phyloP scores from a whole-genome alignment of 2,888 invertebrate species.

The Noctua comes region DNA sequence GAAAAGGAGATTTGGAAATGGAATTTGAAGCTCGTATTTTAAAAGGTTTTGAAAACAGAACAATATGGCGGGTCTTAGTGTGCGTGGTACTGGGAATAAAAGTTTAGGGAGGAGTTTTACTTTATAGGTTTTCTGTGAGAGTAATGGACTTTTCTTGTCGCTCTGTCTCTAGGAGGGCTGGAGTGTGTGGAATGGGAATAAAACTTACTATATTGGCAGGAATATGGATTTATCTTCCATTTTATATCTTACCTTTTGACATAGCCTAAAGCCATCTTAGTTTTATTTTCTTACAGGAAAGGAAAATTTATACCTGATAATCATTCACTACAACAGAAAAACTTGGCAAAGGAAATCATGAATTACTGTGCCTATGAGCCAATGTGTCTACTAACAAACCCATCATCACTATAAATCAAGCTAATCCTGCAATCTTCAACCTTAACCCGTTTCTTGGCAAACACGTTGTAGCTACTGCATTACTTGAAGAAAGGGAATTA shows the following conservation, averaged over 20 bases:
- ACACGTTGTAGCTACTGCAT: conserved; percentile 30
- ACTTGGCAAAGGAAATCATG: conserved; percentile 31
- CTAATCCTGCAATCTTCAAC: conserved; percentile 30
- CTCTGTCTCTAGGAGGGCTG: conserved; percentile 36
- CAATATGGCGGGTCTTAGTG: conserved; percentile 54
- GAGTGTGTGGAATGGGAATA: conserved; percentile 45
- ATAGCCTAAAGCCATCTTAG: background rate
- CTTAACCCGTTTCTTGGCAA: conserved; percentile 37
- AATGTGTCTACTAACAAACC: conserved; percentile 29
- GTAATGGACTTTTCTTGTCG: conserved; percentile 74
- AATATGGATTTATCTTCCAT: conserved; percentile 14
- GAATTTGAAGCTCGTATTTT: conserved; percentile 53
- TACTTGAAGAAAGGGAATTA: conserved; percentile 36
- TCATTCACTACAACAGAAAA: conserved; percentile 18
- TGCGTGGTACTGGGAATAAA: conserved; percentile 52
- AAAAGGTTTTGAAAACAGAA: conserved; percentile 58
- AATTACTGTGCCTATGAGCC: conserved; percentile 22
- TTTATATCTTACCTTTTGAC: conserved; percentile 2
- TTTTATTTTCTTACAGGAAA: background rate
- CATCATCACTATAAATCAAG: conserved; percentile 36
- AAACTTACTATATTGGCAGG: conserved; percentile 29
- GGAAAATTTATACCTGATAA: background rate
- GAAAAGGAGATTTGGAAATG: conserved; percentile 60
- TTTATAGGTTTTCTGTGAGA: conserved; percentile 54
- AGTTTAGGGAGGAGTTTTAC: conserved; percentile 54